Conservation (phyloP, 2,888 invertebrate genomes). For the Drosophila aldrichi region DNA sequence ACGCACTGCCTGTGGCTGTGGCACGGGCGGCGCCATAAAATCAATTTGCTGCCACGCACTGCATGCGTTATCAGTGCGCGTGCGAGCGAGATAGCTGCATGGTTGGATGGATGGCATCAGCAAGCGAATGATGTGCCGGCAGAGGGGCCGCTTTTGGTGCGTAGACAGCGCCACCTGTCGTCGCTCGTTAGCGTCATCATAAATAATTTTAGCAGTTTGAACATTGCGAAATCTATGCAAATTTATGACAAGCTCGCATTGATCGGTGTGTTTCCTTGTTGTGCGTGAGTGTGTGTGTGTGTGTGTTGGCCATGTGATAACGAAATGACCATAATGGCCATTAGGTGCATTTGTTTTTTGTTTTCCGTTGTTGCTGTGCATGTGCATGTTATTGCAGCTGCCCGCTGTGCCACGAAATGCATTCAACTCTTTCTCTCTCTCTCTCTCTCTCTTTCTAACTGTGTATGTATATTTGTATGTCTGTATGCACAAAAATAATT, state of each 20-base stretch:
- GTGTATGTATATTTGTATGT: not conserved
- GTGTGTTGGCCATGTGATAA: constrained; percentile 56
- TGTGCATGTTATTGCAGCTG: constrained; percentile 68
- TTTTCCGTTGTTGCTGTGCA: constrained; percentile 39
- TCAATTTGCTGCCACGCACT: constrained; percentile 75
- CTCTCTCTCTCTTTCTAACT: constrained; percentile 1
- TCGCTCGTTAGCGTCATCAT: constrained; percentile 82
- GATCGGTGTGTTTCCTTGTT: constrained; percentile 70
- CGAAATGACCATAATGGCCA: constrained; percentile 77
- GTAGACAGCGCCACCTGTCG: constrained; percentile 78
- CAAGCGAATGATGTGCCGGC: constrained; percentile 12
- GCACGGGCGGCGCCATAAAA: constrained; percentile 79
- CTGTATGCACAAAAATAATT: constrained; percentile 63
- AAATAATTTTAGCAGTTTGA: constrained; percentile 76
- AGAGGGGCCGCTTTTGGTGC: constrained; percentile 20
- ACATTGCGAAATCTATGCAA: constrained; percentile 74
- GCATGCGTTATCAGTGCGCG: constrained; percentile 68
- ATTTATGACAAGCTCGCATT: constrained; percentile 66
- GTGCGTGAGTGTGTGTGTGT: constrained; percentile 10
- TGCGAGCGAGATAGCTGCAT: constrained; percentile 8
- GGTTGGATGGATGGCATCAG: not conserved
- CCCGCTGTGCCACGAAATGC: constrained; percentile 79
- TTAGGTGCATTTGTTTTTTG: constrained; percentile 66
- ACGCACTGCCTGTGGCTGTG: constrained; percentile 43
- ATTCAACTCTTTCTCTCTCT: constrained; percentile 46